A percentile compares a stretch with the other conserved stretches of the same genome.
Conservation (phyloP, 2,888 invertebrate species). For the Drosophila histrio region DNA sequence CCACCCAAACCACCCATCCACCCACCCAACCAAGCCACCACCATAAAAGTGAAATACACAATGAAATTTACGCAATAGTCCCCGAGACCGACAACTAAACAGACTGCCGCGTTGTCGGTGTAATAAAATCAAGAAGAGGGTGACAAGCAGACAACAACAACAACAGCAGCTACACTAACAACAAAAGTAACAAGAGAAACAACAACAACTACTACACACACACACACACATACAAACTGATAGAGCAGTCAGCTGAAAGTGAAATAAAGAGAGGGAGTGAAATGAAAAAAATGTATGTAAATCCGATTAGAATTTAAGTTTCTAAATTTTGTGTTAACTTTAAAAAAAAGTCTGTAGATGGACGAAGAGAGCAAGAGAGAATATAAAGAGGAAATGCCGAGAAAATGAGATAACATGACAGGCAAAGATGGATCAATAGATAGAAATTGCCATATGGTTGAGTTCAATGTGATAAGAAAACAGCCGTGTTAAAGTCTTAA, state of each 20-base stretch:
- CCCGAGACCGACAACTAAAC: conserved; percentile 58
- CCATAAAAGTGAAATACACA: conserved; percentile 77
- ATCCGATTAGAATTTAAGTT: conserved; percentile 75
- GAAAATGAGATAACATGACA: conserved; percentile 14
- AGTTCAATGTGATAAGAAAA: conserved; percentile 9
- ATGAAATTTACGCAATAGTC: conserved; percentile 78
- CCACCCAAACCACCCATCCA: conserved; percentile 20
- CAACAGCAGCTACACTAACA: conserved; percentile 26
- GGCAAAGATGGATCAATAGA: conserved; percentile 36
- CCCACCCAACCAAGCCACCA: conserved; percentile 46
- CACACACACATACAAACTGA: conserved; percentile 29
- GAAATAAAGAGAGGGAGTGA: conserved; percentile 30
- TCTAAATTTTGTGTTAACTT: conserved; percentile 45
- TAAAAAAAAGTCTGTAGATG: conserved; percentile 31
- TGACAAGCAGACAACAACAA: conserved; percentile 71
- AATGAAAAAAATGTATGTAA: conserved; percentile 55
- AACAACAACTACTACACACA: conserved; percentile 29
- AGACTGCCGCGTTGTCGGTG: conserved; percentile 67
- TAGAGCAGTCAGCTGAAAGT: conserved; percentile 68
- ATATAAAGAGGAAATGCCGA: conserved; percentile 2
- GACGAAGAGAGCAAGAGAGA: neutral
- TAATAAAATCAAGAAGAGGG: conserved; percentile 77
- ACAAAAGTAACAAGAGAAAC: conserved; percentile 46
- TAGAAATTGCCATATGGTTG: conserved; percentile 35
- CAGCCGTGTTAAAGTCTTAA: neutral